A percentile compares a stretch with the other conserved stretches of the same genome.
Evolutionary conservation across 2,797 vertebrate genomes (phyloP).

Genomic region (Stomatorhinus walkeri): DNA sequence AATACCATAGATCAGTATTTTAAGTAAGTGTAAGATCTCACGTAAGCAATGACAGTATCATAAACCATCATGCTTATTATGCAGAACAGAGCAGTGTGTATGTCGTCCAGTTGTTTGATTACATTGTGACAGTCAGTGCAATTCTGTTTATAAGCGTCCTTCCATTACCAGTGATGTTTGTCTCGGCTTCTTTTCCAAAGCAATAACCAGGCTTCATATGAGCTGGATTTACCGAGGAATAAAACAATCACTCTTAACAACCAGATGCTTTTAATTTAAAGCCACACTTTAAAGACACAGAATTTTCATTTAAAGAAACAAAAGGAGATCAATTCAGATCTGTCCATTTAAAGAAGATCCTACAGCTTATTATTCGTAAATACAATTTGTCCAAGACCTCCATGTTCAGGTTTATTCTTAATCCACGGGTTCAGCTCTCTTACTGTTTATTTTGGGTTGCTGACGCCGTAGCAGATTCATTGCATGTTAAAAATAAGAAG

Average conservation of each 20-base stretch:
- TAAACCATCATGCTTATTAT: background rate
- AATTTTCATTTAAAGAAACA: background rate
- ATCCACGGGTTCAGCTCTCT: background rate
- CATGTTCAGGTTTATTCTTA: background rate
- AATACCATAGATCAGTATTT: background rate
- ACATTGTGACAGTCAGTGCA: background rate
- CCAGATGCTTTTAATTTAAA: background rate
- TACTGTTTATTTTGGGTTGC: background rate
- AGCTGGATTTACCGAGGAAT: background rate
- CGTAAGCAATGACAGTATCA: background rate
- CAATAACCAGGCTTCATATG: background rate
- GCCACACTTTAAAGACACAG: too few relatives aligned
- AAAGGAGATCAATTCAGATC: background rate
- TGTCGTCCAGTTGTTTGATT: background rate
- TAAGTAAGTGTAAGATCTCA: background rate
- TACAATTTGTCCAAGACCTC: background rate
- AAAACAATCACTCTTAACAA: background rate
- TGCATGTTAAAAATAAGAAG: background rate
- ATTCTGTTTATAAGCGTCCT: background rate
- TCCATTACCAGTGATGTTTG: background rate
- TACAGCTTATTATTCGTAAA: background rate
- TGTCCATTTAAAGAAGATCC: background rate
- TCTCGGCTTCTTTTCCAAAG: background rate
- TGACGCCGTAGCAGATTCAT: background rate
- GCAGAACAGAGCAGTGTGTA: background rate